phyloP scores from a whole-genome alignment of 2,888 invertebrate species.

The Sericinus montela region DNA sequence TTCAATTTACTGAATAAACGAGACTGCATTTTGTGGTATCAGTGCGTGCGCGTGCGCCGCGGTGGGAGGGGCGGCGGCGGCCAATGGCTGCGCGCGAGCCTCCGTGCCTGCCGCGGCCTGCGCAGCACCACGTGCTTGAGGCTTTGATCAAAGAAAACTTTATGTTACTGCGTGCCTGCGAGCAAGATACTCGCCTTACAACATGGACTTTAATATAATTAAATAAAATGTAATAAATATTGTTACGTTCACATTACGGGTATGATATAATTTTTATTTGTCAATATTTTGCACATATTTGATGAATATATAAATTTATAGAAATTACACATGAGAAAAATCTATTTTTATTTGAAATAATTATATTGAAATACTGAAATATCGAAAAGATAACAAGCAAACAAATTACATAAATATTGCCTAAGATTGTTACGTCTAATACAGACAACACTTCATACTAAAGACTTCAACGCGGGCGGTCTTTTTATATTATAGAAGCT shows the following conservation, averaged over 20 bases:
- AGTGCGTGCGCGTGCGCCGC: conserved; percentile 27
- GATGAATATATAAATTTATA: no score
- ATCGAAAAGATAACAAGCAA: no score
- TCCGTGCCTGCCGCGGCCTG: conserved; percentile 49
- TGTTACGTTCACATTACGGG: no score
- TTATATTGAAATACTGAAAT: no score
- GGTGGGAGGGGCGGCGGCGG: conserved; percentile 62
- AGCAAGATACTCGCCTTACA: neutral
- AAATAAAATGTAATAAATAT: no score
- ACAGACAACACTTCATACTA: conserved; percentile 33
- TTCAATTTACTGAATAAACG: neutral
- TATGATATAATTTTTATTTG: no score
- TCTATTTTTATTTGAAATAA: no score
- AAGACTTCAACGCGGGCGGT: conserved; percentile 70
- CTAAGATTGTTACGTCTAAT: conserved; percentile 15
- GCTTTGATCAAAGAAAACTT: neutral
- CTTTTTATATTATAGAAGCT: conserved; percentile 6
- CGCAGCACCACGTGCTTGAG: conserved; percentile 20
- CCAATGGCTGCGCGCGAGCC: conserved; percentile 57
- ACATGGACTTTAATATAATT: no score
- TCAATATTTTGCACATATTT: no score
- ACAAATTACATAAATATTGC: neutral
- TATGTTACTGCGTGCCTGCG: no score
- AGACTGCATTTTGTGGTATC: conserved; percentile 3
- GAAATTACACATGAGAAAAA: no score